These are phyloP conservation scores for Plutomurus gul DNA, from an alignment of 1,140 invertebrate genomes.

Conservation along the genomic window DNA sequence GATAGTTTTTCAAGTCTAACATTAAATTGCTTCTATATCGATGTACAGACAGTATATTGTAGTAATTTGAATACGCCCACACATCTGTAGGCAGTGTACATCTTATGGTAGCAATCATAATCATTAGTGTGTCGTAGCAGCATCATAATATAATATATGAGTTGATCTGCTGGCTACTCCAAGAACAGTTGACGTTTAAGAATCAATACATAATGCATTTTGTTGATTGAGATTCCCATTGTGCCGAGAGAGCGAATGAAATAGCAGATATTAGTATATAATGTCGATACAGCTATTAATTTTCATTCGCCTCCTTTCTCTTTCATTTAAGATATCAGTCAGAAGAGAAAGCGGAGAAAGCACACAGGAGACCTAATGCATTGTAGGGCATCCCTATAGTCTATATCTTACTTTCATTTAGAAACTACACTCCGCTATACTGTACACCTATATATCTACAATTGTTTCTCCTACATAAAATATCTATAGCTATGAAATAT, in stretches of 20 bases:
- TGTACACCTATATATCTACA: not conserved
- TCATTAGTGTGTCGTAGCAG: too few relatives aligned
- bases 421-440: not conserved
- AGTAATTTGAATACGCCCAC: too few relatives aligned
- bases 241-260: not conserved
- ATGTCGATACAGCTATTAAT: too few relatives aligned
- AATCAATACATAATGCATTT: too few relatives aligned
- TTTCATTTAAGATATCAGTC: conserved; percentile 13
- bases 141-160: too few relatives aligned
- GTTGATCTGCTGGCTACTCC: too few relatives aligned
- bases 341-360: conserved; percentile 1
- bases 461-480: not conserved
- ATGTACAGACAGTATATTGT: too few relatives aligned
- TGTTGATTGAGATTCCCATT: not conserved
- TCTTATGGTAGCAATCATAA: too few relatives aligned
- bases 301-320: too few relatives aligned
- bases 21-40: not conserved
- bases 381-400: not conserved
- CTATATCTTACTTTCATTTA: not conserved
- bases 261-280: too few relatives aligned
- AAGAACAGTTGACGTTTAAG: too few relatives aligned
- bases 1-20: conserved; percentile 21
- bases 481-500: not conserved
- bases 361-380: not conserved
- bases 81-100: not conserved